A percentile compares a stretch with the other conserved stretches of the same genome.
These are phyloP conservation scores for Forbesichthys papilliferus DNA, from an alignment of 2,113 vertebrate species.

Conservation along the genomic window DNA sequence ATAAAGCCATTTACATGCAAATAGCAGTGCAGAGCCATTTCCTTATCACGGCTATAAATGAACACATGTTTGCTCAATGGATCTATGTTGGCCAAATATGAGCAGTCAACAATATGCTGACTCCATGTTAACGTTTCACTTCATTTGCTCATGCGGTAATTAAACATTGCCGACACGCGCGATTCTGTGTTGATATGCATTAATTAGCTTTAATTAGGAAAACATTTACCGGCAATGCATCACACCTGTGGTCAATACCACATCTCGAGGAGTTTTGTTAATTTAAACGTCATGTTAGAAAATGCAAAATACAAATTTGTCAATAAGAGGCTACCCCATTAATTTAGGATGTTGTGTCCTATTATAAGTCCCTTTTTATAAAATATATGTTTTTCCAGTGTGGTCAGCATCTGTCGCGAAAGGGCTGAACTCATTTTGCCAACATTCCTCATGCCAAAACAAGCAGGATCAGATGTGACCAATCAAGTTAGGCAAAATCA, in stretches of 20 bases:
- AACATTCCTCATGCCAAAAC: too few species aligned
- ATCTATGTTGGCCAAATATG: constrained; percentile 54
- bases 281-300: not conserved
- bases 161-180: constrained; percentile 66
- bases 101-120: constrained; percentile 65
- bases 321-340: too few species aligned
- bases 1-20: constrained; percentile 68
- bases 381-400: too few species aligned
- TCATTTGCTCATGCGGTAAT: constrained; percentile 67
- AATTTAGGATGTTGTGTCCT: too few species aligned
- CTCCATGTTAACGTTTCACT: constrained; percentile 61
- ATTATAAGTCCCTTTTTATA: too few species aligned
- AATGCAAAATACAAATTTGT: too few species aligned
- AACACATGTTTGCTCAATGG: constrained; percentile 40
- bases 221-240: constrained; percentile 41
- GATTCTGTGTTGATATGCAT: constrained; percentile 53
- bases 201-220: constrained; percentile 66
- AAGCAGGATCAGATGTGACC: too few species aligned
- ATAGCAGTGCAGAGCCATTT: constrained; percentile 50
- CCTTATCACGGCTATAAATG: constrained; percentile 72
- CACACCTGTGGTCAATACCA: constrained; percentile 50
- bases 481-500: not conserved
- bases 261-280: not conserved
- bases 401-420: too few species aligned
- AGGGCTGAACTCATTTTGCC: too few species aligned